Conservation (phyloP, 2,113 vertebrate genomes). For the Hippocampus guttulatus region DNA sequence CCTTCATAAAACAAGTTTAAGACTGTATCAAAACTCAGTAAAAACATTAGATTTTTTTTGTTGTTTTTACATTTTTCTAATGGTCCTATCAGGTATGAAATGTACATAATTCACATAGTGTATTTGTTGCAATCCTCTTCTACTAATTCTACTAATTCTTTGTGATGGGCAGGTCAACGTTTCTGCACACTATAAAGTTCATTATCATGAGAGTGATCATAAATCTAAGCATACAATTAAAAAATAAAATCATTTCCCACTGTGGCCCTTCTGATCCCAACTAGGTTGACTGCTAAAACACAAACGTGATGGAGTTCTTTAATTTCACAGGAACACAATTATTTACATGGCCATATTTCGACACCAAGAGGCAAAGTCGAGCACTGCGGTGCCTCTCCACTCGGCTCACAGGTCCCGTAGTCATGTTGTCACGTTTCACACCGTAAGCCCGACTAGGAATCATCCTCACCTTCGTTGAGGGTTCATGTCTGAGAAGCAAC, state of each 20-base stretch:
- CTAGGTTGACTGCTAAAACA: conserved; percentile 66
- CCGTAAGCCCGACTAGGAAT: conserved; percentile 7
- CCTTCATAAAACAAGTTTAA: conserved; percentile 75
- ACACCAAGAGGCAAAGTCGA: conserved; percentile 1
- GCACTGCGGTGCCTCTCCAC: conserved; percentile 33
- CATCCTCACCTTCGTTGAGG: not conserved
- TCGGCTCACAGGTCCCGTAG: not conserved
- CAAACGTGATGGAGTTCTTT: conserved; percentile 60
- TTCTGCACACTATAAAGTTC: conserved; percentile 58
- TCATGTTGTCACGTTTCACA: conserved; percentile 24
- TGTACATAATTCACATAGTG: conserved; percentile 71
- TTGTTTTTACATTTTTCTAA: conserved; percentile 54
- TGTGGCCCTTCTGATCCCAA: conserved; percentile 30
- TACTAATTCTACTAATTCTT: conserved; percentile 54
- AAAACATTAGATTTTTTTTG: conserved; percentile 74
- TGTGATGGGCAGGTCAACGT: conserved; percentile 53
- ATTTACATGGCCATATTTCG: conserved; percentile 63
- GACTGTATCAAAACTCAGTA: conserved; percentile 76
- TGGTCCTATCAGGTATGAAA: conserved; percentile 69
- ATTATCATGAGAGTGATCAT: conserved; percentile 52
- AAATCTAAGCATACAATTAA: conserved; percentile 69
- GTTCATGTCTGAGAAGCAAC: not conserved
- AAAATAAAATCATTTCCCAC: conserved; percentile 66
- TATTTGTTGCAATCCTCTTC: conserved; percentile 51
- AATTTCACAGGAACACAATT: conserved; percentile 70